Percentiles rank a stretch among this genome's conserved stretches.
phyloP scores from a whole-genome alignment of 23 tunicate species.

The Ascidia mentula region DNA sequence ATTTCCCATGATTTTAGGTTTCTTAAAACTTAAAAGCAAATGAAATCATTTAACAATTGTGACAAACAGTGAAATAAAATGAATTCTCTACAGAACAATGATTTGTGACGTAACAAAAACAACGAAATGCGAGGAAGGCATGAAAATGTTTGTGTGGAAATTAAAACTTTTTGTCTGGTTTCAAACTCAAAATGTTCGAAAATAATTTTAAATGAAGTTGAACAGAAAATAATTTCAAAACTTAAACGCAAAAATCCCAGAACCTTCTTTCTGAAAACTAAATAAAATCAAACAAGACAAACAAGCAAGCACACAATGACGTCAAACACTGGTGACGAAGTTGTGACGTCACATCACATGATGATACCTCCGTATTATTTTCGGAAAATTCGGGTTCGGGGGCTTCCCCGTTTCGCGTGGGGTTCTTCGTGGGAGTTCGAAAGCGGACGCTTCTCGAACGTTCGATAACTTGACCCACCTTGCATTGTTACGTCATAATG shows the following conservation, averaged over 20 bases:
- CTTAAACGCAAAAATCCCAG: too few relatives aligned
- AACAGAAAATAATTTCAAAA: too few relatives aligned
- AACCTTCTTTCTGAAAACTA: too few relatives aligned
- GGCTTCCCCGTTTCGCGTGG: neutral
- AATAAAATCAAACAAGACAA: too few relatives aligned
- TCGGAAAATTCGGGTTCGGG: constrained; percentile 3
- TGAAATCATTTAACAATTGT: neutral
- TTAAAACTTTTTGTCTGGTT: too few relatives aligned
- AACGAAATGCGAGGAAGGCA: too few relatives aligned
- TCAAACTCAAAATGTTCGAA: too few relatives aligned
- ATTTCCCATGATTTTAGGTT: neutral
- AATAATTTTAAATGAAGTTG: too few relatives aligned
- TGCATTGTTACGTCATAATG: constrained; percentile 13
- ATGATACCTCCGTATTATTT: neutral
- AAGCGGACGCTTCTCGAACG: constrained; percentile 68
- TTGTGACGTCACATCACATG: neutral
- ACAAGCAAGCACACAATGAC: neutral
- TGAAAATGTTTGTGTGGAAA: too few relatives aligned
- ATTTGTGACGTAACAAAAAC: too few relatives aligned
- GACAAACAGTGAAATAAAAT: neutral
- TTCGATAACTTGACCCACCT: constrained; percentile 55
- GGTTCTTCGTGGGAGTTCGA: constrained; percentile 30
- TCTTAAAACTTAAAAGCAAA: neutral
- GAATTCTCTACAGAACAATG: too few relatives aligned
- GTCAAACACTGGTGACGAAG: too few relatives aligned